Evolutionary conservation across 2,113 vertebrate species (phyloP), one percentile per base, ranked within the genome.

Genomic region (Tapirus terrestris): DNA sequence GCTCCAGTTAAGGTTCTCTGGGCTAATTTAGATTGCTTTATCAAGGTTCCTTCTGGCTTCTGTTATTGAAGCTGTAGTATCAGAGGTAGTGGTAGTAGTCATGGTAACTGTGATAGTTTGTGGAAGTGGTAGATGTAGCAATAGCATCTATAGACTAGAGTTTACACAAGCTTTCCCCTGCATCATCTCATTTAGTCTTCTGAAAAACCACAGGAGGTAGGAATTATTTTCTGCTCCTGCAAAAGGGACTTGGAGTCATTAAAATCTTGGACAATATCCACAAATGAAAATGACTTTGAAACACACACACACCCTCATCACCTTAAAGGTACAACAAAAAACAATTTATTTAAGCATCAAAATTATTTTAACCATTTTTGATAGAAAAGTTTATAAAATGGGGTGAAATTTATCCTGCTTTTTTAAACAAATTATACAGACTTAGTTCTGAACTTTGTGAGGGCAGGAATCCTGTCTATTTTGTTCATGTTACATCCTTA

Each of bases 301-400:
- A 65, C 53, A 53, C 60, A 39, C 45, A 91, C 33, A 20, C 18
- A 45, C 3, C 0, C 27, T 33, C 31, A 58, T 89, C 23, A 61
- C 36, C 8, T 86, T 95, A 36, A 89, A 65, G 53, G 39, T 10
- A 60, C 23, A 79, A 92, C 3, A 27, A 39, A 81, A 84, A 81
- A 20, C 20, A 20, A 82, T 27, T 45, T 61, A 85, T 31, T 91
- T 93, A 88, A 53, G 31, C 43, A 33, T 65, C 20, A 27, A 58
- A 77, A 58, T 87, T 87, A 45, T 48, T 83, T 91, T 70, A 63
- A 60, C 33, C 18, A 61, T 53, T 83, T 95, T 68, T 89, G 58
- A 72, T 76, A 82, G 67, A 73, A 68, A 70, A 61, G 6, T 86
- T 81, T 92, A 65, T 60, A 63, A 93, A 93, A 94, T 36, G 31